Evolutionary conservation across 2,113 vertebrate species (phyloP).

Genomic region (Hyperopisus bebe): DNA sequence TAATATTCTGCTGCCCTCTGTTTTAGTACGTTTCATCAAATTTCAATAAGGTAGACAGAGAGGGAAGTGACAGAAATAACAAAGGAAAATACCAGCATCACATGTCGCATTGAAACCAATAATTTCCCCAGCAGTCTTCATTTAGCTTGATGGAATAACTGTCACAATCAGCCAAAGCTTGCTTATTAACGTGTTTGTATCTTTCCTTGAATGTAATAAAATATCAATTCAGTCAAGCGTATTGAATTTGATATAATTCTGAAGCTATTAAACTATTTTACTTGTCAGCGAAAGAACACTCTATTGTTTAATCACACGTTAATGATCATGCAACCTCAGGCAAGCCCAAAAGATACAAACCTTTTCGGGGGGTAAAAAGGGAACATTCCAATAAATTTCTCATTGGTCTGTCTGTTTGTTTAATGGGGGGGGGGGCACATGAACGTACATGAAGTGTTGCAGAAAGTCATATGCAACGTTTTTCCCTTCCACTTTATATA

Average conservation of each 20-base stretch:
- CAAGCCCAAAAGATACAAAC: neutral
- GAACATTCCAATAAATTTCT: neutral
- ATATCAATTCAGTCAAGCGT: neutral
- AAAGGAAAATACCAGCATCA: neutral
- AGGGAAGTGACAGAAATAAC: neutral
- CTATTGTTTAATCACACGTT: neutral
- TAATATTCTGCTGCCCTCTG: constrained; percentile 3
- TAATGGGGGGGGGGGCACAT: neutral
- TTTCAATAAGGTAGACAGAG: constrained; percentile 9
- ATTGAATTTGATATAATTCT: neutral
- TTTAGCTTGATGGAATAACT: neutral
- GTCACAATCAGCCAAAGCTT: neutral
- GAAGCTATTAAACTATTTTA: neutral
- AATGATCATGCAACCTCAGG: neutral
- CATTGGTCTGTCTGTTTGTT: neutral
- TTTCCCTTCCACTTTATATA: neutral
- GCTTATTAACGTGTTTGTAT: neutral
- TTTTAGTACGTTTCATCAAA: constrained; percentile 11
- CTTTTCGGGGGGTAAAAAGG: neutral
- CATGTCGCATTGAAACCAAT: neutral
- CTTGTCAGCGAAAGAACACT: neutral
- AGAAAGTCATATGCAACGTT: neutral
- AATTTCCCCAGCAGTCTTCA: neutral
- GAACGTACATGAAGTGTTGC: neutral
- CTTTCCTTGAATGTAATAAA: neutral